phyloP scores from a whole-genome alignment of 2,797 vertebrate species.

The Hyperoplus lanceolatus region DNA sequence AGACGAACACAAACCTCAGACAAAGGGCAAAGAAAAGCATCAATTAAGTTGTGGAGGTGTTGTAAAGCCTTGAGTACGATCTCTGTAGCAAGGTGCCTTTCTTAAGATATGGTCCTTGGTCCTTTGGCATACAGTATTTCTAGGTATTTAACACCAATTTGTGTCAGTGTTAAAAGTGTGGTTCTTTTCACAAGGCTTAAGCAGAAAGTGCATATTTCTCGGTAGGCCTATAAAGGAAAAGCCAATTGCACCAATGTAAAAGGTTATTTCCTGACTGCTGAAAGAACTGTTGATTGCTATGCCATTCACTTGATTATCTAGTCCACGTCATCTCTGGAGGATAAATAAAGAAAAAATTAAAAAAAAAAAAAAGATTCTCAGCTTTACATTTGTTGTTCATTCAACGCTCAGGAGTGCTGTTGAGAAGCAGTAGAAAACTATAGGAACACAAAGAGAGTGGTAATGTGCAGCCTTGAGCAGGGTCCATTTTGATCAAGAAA shows the following conservation, averaged over 20 bases:
- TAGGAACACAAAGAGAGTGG: not conserved
- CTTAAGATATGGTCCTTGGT: conserved; percentile 51
- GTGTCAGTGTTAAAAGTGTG: conserved; percentile 40
- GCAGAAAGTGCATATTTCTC: too few species aligned
- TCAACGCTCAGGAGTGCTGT: conserved; percentile 5
- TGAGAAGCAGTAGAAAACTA: conserved; percentile 11
- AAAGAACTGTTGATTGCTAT: conserved; percentile 35
- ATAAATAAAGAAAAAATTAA: too few species aligned
- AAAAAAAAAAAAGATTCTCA: not conserved
- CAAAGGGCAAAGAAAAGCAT: not conserved
- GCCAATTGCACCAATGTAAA: conserved; percentile 48
- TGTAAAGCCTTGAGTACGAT: conserved; percentile 26
- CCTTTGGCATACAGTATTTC: conserved; percentile 45
- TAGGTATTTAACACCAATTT: conserved; percentile 57
- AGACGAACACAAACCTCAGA: conserved; percentile 2
- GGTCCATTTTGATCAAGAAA: not conserved
- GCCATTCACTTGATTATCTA: conserved; percentile 4
- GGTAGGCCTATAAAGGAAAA: not conserved
- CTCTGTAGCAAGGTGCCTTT: conserved; percentile 15
- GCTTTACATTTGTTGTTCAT: conserved; percentile 33
- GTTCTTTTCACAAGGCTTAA: too few species aligned
- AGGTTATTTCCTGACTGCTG: conserved; percentile 29
- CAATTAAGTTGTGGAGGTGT: conserved; percentile 22
- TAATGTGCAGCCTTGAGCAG: not conserved
- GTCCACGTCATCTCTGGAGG: too few species aligned